phyloP scores from a whole-genome alignment of 1,140 invertebrate genomes.

The Drosophila bocki region DNA sequence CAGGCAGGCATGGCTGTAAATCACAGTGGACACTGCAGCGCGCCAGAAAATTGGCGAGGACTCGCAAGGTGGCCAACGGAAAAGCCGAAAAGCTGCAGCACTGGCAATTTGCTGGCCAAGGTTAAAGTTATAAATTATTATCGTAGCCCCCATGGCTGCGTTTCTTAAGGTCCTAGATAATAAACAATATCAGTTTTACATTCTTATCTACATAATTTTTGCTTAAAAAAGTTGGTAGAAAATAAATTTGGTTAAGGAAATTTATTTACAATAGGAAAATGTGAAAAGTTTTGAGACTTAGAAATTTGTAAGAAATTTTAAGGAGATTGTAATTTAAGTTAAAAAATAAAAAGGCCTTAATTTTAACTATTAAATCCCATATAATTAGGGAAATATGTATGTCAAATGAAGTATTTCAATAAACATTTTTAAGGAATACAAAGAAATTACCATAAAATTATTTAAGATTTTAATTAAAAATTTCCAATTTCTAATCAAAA shows the following conservation, averaged over 20 bases:
- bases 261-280: not conserved
- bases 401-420: too few species aligned
- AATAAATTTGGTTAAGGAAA: not conserved
- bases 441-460: too few species aligned
- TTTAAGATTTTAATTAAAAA: too few species aligned
- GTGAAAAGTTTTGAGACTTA: not conserved
- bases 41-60: slow-evolving; percentile 49
- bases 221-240: not conserved
- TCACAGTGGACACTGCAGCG: slow-evolving; percentile 62
- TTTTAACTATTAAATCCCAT: too few species aligned
- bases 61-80: slow-evolving; percentile 38
- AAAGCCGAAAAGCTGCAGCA: slow-evolving; percentile 35
- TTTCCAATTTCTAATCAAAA: too few species aligned
- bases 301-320: too few species aligned
- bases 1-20: slow-evolving; percentile 64
- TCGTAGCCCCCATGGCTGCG: slow-evolving; percentile 22
- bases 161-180: slow-evolving; percentile 25
- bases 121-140: slow-evolving; percentile 77
- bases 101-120: slow-evolving; percentile 55
- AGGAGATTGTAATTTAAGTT: too few species aligned
- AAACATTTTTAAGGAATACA: too few species aligned
- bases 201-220: not conserved
- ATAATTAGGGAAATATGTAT: too few species aligned
- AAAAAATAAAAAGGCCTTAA: too few species aligned
- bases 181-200: slow-evolving; percentile 13